phyloP scores from a whole-genome alignment of 2,797 vertebrate species.

The Antrozous pallidus region DNA sequence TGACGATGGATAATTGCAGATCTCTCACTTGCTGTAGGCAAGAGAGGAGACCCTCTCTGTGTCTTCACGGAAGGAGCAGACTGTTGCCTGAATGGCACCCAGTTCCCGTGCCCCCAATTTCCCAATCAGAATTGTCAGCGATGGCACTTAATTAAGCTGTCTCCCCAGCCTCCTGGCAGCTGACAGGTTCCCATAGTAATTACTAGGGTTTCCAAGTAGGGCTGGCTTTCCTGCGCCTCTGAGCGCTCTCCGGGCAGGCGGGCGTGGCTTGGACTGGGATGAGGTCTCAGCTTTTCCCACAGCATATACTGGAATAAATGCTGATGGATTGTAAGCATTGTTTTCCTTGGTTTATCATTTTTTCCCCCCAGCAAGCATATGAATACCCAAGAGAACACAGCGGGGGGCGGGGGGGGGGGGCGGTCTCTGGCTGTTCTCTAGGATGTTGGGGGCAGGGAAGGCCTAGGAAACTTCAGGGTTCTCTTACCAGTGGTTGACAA shows the following conservation, averaged over 20 bases:
- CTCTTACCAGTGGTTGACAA: too few relatives aligned
- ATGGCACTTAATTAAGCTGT: conserved; percentile 50
- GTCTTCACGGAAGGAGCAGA: conserved; percentile 27
- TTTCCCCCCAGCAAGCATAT: not conserved
- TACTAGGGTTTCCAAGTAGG: not conserved
- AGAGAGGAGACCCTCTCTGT: conserved; percentile 42
- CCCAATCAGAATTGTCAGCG: conserved; percentile 47
- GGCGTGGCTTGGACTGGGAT: not conserved
- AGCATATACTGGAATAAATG: not conserved
- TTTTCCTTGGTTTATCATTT: not conserved
- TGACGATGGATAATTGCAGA: conserved; percentile 49
- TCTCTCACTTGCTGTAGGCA: conserved; percentile 45
- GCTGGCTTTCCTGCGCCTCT: not conserved
- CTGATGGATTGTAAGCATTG: not conserved
- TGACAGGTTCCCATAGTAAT: not conserved
- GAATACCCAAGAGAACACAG: not conserved
- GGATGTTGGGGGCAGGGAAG: not conserved
- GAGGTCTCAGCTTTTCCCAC: not conserved
- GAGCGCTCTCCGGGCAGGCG: not conserved
- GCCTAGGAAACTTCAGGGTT: not conserved
- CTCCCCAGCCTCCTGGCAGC: not conserved
- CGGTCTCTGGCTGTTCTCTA: not conserved
- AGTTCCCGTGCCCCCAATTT: conserved; percentile 45
- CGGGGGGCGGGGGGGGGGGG: too few relatives aligned
- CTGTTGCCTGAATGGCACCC: conserved; percentile 12